Conservation (phyloP, 2,113 vertebrate species). For the Lepus europaeus region DNA sequence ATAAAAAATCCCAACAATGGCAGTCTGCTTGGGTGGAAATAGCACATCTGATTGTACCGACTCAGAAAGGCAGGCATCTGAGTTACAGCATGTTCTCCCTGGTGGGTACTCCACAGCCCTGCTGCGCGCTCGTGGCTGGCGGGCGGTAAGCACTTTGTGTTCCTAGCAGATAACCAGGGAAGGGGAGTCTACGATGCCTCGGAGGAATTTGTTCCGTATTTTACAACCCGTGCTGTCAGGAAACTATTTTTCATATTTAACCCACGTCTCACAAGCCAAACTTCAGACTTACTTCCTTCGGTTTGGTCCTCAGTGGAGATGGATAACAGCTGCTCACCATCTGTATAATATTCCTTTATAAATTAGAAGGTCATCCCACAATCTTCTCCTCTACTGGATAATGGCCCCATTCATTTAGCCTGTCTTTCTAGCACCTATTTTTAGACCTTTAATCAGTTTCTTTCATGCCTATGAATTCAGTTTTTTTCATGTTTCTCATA, state of each 20-base stretch:
- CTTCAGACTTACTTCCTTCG: constrained; percentile 64
- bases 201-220: constrained; percentile 65
- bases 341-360: constrained; percentile 56
- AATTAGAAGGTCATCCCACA: constrained; percentile 1
- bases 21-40: constrained; percentile 18
- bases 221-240: constrained; percentile 56
- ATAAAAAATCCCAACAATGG: background rate
- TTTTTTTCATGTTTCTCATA: constrained; percentile 28
- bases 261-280: constrained; percentile 57
- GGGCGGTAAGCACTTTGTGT: constrained; percentile 50
- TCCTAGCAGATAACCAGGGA: constrained; percentile 45
- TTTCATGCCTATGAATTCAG: constrained; percentile 42
- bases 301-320: constrained; percentile 59
- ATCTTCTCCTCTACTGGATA: constrained; percentile 2
- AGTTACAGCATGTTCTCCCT: background rate
- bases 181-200: constrained; percentile 40
- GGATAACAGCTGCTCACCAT: constrained; percentile 74
- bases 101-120: background rate
- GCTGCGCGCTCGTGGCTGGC: background rate
- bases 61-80: background rate
- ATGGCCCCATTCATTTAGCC: constrained; percentile 43
- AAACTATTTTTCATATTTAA: constrained; percentile 73
- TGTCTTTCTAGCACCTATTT: constrained; percentile 47
- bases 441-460: constrained; percentile 58
- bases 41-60: background rate